Conservation (phyloP, 2,888 invertebrate genomes). For the Malachius bipustulatus region DNA sequence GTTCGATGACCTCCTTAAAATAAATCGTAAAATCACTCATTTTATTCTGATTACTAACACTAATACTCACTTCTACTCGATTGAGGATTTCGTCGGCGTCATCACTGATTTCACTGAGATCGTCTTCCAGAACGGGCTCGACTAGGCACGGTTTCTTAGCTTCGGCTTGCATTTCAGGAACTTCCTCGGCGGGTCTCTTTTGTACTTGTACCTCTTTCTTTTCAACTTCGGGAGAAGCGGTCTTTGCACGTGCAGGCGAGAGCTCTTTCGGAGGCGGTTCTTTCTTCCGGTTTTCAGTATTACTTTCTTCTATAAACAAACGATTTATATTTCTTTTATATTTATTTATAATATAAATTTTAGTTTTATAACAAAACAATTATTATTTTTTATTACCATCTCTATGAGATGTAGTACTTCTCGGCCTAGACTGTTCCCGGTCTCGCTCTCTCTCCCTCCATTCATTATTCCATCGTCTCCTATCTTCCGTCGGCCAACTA, state of each 20-base stretch:
- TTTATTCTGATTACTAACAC: neutral
- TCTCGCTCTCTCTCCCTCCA: conserved; percentile 26
- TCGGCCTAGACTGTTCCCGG: conserved; percentile 36
- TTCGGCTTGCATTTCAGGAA: conserved; percentile 35
- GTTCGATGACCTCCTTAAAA: conserved; percentile 23
- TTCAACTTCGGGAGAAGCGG: conserved; percentile 9
- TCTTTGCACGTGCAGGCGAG: conserved; percentile 7
- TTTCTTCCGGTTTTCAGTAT: conserved; percentile 20
- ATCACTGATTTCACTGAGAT: conserved; percentile 79
- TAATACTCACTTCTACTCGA: conserved; percentile 49
- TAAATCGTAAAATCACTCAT: conserved; percentile 1
- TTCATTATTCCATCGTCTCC: conserved; percentile 35
- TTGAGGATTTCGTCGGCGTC: conserved; percentile 81
- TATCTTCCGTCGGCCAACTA: conserved; percentile 41
- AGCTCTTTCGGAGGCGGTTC: conserved; percentile 16
- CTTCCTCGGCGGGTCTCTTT: conserved; percentile 31
- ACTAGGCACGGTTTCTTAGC: conserved; percentile 39
- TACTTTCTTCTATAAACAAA: conserved; percentile 15
- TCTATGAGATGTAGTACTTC: conserved; percentile 35
- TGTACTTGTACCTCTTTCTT: conserved; percentile 16
- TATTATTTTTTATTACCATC: too few relatives aligned
- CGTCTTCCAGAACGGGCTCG: conserved; percentile 47
- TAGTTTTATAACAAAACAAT: too few relatives aligned
- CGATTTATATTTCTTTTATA: neutral
- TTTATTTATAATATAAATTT: too few relatives aligned